These are phyloP conservation scores for Coreoperca whiteheadi DNA, from an alignment of 2,113 vertebrate species.

Conservation along the genomic window DNA sequence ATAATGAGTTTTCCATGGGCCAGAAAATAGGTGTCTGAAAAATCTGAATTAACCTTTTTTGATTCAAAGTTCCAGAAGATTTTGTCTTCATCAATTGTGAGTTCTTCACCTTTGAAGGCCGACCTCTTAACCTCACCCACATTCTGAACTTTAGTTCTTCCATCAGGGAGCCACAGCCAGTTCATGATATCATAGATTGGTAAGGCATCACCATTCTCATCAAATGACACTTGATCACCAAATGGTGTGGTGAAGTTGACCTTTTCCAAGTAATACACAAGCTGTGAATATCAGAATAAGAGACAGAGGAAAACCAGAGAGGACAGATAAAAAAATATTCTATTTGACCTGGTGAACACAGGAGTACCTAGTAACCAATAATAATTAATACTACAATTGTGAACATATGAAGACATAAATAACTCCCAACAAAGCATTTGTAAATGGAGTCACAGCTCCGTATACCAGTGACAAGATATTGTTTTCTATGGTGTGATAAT, in stretches of 20 bases:
- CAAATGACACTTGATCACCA: constrained; percentile 81
- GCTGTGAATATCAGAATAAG: constrained; percentile 33
- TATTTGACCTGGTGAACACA: background rate
- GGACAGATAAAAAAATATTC: background rate
- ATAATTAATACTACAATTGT: background rate
- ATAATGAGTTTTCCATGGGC: background rate
- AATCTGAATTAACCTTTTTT: constrained; percentile 48
- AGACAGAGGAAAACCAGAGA: background rate
- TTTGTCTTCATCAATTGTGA: constrained; percentile 71
- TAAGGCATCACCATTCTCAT: constrained; percentile 80
- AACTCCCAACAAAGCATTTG: background rate
- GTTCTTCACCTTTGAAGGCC: constrained; percentile 50
- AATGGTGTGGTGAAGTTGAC: constrained; percentile 79
- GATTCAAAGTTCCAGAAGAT: constrained; percentile 76
- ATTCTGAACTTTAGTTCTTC: constrained; percentile 58
- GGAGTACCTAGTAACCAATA: background rate
- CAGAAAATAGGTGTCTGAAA: background rate
- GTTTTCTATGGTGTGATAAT: background rate
- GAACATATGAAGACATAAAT: background rate
- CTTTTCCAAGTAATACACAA: constrained; percentile 75
- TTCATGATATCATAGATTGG: constrained; percentile 83
- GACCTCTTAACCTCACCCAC: constrained; percentile 76
- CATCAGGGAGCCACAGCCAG: constrained; percentile 75
- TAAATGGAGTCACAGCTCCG: background rate
- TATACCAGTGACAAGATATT: background rate